Evolutionary conservation across 2,113 vertebrate species (phyloP), one percentile per base, ranked within the genome.

Genomic region (Pitta sordida): DNA sequence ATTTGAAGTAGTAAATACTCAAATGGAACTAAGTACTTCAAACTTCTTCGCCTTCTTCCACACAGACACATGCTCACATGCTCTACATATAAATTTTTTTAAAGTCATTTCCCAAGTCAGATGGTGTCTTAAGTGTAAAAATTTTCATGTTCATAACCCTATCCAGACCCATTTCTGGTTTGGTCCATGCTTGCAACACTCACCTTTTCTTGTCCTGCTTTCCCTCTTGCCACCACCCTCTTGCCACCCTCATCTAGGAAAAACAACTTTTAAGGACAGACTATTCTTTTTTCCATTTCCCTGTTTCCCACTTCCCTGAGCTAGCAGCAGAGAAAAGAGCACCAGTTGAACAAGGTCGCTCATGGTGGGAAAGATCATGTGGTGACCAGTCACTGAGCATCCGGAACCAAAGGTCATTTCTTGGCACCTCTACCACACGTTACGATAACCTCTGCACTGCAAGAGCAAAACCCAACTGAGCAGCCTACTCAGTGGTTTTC

Each of bases 1-100:
- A 1, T 86, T 91, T 88, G 65, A 86, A 95, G 62, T 73, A 91
- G 76, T 41, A 94, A 97, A 94, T 90, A 70, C 55, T 82, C 94
- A 87, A 83, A 62, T 60, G 70, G 41, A 96, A 89, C 20, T 44
- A 90, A 90, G 76, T 41, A 84, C 78, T 94, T 83, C 32, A 84
- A 48, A 39, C 71, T 85, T 77, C 19, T 90, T 90, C 2, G 1
- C 37, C 69, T 91, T 83, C 70, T n/a, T 77, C 34, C 64, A 59
- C 27, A 43, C 10, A 90, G 49, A 62, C 44, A 41, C 10, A 12
- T 69, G 51, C n/a, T 80, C 20, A 41, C 9, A 3, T 69, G 19
- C 10, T 86, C 27, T 55, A 51, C 7, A 3, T 36, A 29, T 34
- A 84, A 74, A 10, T 11, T 87, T 77, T 43, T 88, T 62, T n/a